These are phyloP conservation scores for Eurytoma californica DNA, from an alignment of 2,888 invertebrate genomes.

Conservation along the genomic window DNA sequence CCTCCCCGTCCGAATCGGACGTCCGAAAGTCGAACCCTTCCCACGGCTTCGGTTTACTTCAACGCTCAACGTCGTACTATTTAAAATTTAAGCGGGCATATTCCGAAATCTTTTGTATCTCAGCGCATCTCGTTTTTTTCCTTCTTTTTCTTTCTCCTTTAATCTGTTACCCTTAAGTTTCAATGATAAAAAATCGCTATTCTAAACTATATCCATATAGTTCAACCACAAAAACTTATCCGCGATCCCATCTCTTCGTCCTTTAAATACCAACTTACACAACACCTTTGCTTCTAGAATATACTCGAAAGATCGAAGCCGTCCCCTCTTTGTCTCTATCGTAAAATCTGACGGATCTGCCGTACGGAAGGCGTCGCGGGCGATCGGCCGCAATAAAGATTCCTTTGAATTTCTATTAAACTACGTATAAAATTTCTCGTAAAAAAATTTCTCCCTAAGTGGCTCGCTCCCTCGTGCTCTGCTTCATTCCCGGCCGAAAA, in stretches of 20 bases:
- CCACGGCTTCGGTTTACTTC: slow-evolving; percentile 21
- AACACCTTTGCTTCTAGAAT: slow-evolving; percentile 59
- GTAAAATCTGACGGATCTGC: slow-evolving; percentile 29
- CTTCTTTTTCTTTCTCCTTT: slow-evolving; percentile 23
- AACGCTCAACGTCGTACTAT: slow-evolving; percentile 55
- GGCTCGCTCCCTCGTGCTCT: slow-evolving; percentile 4
- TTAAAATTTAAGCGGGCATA: slow-evolving; percentile 60
- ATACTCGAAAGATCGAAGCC: slow-evolving; percentile 60
- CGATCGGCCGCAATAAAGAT: slow-evolving; percentile 45
- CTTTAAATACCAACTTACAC: slow-evolving; percentile 58
- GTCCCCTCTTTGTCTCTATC: slow-evolving; percentile 25
- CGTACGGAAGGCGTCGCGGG: slow-evolving; percentile 3
- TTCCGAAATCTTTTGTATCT: slow-evolving; percentile 58
- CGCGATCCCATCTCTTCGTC: slow-evolving; percentile 44
- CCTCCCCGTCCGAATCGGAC: not conserved
- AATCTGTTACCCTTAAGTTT: slow-evolving; percentile 36
- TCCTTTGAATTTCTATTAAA: slow-evolving; percentile 44
- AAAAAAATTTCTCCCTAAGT: slow-evolving; percentile 37
- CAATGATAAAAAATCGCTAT: slow-evolving; percentile 57
- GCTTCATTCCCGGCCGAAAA: slow-evolving; percentile 46
- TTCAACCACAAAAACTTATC: slow-evolving; percentile 71
- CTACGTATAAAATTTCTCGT: slow-evolving; percentile 43
- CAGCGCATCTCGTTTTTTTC: slow-evolving; percentile 2
- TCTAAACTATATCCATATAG: slow-evolving; percentile 74
- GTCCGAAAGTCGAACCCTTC: not conserved